Base-by-base conservation (phyloP, 2,113 vertebrate species). In the Hemiprocne comata region DNA sequence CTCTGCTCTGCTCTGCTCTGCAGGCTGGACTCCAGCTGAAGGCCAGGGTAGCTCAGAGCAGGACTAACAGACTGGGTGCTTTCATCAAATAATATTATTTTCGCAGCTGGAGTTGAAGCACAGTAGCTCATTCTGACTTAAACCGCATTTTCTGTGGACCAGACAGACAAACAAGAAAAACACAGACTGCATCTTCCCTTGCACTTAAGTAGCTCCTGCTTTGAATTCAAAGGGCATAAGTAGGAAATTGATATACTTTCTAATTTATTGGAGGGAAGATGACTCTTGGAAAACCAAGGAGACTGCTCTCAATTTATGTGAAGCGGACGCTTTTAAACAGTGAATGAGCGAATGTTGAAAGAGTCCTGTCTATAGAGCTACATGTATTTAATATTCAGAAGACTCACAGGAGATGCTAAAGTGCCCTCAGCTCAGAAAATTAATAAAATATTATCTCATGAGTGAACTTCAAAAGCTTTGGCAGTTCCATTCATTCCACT, bases 401-500 rank as follows among this genome's bases (percentile, higher is more conserved):
- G 88, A 92, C 54, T 95, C 90, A 85, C 36, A 83, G 90, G 91
- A 96, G 91, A 94, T 94, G 91, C 85, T 94, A 94, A 97, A 95
- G 93, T 90, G 85, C 93, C 96, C 93, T 94, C 72, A 94, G 92
- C 90, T 95, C 71, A 97, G 92, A 93, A 95, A 95, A 96, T 96
- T 95, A 96, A 97, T 97, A 94, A 91, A 95, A 96, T 82, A 96
- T 95, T 96, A 96, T 93, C 95, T 95, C 90, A 92, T 92, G 90
- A 94, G 88, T 92, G 92, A 97, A 96, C 96, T 96, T 96, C 96
- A 96, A 97, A 97, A 96, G 95, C 93, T 95, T 94, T 94, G 95
- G 96, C 95, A 90, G 88, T 92, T 95, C 86, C 93, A 97, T 93
- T 96, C 94, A 96, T 93, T 96, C 92, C 85, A 96, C 88, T 96